Conservation (phyloP, 2,113 vertebrate genomes). For the Nerophis lumbriciformis region DNA sequence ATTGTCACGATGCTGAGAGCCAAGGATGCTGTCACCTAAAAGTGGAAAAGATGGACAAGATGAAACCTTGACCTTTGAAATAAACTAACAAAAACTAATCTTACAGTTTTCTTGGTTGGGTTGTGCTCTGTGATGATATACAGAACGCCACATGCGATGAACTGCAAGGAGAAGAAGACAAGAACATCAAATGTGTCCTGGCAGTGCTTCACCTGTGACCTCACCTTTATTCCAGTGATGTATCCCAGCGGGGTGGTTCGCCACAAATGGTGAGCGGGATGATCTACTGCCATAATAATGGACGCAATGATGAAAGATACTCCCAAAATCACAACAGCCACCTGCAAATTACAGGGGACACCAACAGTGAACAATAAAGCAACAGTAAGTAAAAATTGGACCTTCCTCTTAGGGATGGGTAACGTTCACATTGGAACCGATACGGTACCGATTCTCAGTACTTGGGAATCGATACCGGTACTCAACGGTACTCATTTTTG, state of each 20-base stretch:
- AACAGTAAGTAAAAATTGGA: neutral
- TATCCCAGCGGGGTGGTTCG: neutral
- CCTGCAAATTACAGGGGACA: slow-evolving; percentile 22
- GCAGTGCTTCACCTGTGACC: neutral
- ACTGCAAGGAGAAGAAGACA: slow-evolving; percentile 38
- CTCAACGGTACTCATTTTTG: too few species aligned
- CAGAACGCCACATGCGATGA: slow-evolving; percentile 54
- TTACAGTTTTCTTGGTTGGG: slow-evolving; percentile 68
- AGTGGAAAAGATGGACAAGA: neutral
- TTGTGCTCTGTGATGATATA: slow-evolving; percentile 61
- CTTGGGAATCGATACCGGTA: too few species aligned
- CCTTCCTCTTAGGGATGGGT: neutral
- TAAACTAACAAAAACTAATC: slow-evolving; percentile 2
- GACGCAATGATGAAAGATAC: slow-evolving; percentile 12
- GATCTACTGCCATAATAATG: rapidly evolving
- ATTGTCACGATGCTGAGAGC: slow-evolving; percentile 58
- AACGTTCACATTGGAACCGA: too few species aligned
- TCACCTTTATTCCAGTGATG: slow-evolving; percentile 55
- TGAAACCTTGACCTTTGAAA: neutral
- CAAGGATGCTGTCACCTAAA: slow-evolving; percentile 63
- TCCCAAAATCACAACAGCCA: slow-evolving; percentile 32
- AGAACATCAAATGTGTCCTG: neutral
- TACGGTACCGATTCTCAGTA: too few species aligned
- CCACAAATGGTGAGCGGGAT: rapidly evolving
- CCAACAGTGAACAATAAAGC: neutral